Percentiles rank a stretch among this genome's conserved stretches.
Conservation (phyloP, 2,797 vertebrate genomes). For the Melanotaenia nigrans region DNA sequence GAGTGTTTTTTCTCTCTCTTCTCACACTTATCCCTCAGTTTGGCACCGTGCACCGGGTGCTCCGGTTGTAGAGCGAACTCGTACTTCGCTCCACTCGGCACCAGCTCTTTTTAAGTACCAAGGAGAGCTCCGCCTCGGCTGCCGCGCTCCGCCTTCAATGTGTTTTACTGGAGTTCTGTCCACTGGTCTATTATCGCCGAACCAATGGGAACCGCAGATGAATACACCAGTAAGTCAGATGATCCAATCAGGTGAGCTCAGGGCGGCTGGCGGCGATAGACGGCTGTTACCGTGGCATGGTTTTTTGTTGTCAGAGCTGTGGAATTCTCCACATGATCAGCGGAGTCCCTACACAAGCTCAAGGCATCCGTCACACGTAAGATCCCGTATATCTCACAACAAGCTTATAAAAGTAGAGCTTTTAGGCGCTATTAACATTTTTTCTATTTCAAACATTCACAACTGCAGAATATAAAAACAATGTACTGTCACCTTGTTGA, state of each 20-base stretch:
- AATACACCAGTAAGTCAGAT: conserved; percentile 38
- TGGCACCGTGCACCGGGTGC: conserved; percentile 48
- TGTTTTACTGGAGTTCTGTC: conserved; percentile 48
- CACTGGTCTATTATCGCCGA: neutral
- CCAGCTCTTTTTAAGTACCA: conserved; percentile 80
- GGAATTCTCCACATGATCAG: conserved; percentile 66
- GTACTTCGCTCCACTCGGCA: conserved; percentile 44
- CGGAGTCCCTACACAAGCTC: conserved; percentile 37
- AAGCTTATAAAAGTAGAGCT: conserved; percentile 15
- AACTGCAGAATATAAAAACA: conserved; percentile 36
- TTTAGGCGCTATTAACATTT: too few relatives aligned
- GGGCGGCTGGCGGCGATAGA: conserved; percentile 54
- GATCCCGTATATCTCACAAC: conserved; percentile 40
- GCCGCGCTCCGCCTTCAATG: conserved; percentile 53
- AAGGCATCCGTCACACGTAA: conserved; percentile 35
- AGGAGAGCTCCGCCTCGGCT: conserved; percentile 77
- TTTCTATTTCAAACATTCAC: too few relatives aligned
- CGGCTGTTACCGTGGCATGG: conserved; percentile 77
- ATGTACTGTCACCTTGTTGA: conserved; percentile 15
- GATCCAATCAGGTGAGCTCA: conserved; percentile 57
- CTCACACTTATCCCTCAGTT: conserved; percentile 46
- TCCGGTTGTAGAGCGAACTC: conserved; percentile 53
- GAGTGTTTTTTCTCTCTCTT: conserved; percentile 31
- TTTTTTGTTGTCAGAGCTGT: conserved; percentile 73
- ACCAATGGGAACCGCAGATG: conserved; percentile 51